Evolutionary conservation across 2,113 vertebrate species (phyloP), one percentile per base, ranked within the genome.

Genomic region (Cyanocitta stelleri): DNA sequence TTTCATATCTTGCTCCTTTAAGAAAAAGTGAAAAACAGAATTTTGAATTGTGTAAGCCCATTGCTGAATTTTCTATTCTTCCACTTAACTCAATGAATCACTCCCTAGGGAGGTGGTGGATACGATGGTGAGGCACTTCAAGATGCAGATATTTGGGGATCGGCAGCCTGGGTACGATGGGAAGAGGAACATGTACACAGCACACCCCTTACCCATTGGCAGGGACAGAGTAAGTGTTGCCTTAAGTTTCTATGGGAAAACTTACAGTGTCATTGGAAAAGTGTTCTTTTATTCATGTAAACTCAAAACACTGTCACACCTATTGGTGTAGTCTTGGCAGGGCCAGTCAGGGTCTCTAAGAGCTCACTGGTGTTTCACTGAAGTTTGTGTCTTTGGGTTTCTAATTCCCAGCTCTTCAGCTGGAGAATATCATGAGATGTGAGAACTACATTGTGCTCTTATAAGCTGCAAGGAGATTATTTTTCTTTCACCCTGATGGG

Each of bases 61-160:
- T 82, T 84, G 48, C 63, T 96, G 82, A 69, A 39, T 86, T 74
- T 91, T 78, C 33, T 30, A 66, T 78, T 96, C 56, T 92, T 92
- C 35, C 54, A 85, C 59, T 55, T 96, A 85, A 97, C 68, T 75
- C 8, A 2, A 7, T 73, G 29, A 72, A 78, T 96, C 84, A 46
- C 64, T 94, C 29, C 94, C 63, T 67, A 99, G 99, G 97, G 99
- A 99, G 95, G 99, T 99, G 88, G 99, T 99, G 94, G 99, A 99
- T 87, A 99, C 99, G 17, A 99, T 99, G 99, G 99, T 99, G 77
- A 98, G 99, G 63, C 99, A 99, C 97, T 99, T 99, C 97, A 99
- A 99, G 98, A 99, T 99, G 99, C 99, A 99, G 78, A 99, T 99
- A 94, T 99, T 99, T 97, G 99, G 99, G 67, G 99, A 99, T 95